phyloP scores from a whole-genome alignment of 2,888 invertebrate genomes.

The Arctia plantaginis region DNA sequence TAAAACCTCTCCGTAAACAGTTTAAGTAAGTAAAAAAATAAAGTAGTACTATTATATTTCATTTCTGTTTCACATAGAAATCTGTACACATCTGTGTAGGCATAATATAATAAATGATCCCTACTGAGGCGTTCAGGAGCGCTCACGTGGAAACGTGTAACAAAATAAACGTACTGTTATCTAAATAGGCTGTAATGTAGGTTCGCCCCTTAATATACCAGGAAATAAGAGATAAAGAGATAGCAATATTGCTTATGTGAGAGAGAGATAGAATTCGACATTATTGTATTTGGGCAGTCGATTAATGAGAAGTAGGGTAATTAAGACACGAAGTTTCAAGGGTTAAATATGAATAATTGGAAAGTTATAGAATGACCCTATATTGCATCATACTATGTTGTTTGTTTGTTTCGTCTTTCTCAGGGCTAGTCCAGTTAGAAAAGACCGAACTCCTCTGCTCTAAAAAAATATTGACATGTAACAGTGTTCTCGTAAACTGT shows the following conservation, averaged over 20 bases:
- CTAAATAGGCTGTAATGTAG: slow-evolving; percentile 59
- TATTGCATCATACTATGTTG: not conserved
- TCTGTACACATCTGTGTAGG: slow-evolving; percentile 9
- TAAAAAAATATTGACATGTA: no score
- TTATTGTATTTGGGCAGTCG: slow-evolving; percentile 20
- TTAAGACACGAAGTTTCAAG: slow-evolving; percentile 13
- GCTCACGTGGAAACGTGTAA: slow-evolving; percentile 41
- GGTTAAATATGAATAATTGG: not conserved
- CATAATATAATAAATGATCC: slow-evolving; percentile 6
- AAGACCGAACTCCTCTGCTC: no score
- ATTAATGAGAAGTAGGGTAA: slow-evolving; percentile 17
- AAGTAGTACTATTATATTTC: not conserved
- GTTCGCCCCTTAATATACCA: slow-evolving; percentile 31
- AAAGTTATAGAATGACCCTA: not conserved
- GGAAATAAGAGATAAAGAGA: slow-evolving; percentile 34
- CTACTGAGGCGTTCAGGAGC: slow-evolving; percentile 15
- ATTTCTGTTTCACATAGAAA: not conserved
- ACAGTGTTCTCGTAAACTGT: no score
- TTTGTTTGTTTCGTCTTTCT: no score
- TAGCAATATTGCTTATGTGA: slow-evolving; percentile 18
- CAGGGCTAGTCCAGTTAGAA: no score
- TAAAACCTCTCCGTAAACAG: not conserved
- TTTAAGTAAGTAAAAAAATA: not conserved
- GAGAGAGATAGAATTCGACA: slow-evolving; percentile 21
- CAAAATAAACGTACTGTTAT: slow-evolving; percentile 56